A percentile compares a stretch with the other conserved stretches of the same genome.
These are phyloP conservation scores for Bujurquina vittata DNA, from an alignment of 2,113 vertebrate species.

Conservation along the genomic window DNA sequence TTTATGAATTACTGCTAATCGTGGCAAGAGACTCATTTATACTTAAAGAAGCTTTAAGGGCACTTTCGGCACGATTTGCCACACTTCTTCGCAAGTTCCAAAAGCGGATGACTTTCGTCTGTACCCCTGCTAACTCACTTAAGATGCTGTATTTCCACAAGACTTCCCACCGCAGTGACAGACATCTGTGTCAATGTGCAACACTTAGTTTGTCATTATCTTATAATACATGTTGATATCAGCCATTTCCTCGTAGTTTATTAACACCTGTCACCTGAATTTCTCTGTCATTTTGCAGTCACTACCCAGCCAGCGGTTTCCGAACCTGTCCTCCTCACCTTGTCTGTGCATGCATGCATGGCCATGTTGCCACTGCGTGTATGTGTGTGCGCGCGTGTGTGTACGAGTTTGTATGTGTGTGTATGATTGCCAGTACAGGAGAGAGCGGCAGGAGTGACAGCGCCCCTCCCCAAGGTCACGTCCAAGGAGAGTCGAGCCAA, in stretches of 20 bases:
- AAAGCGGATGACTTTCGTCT: slow-evolving; percentile 16
- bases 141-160: slow-evolving; percentile 7
- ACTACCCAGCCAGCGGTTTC: slow-evolving; percentile 23
- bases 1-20: slow-evolving; percentile 52
- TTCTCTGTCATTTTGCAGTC: slow-evolving; percentile 17
- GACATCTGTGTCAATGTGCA: slow-evolving; percentile 2
- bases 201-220: slow-evolving; percentile 30
- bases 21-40: slow-evolving; percentile 59
- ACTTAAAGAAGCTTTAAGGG: slow-evolving; percentile 48
- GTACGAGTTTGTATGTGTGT: slow-evolving; percentile 3
- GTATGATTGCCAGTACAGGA: slow-evolving; percentile 74
- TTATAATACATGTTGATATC: slow-evolving; percentile 29
- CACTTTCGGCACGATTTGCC: slow-evolving; percentile 22
- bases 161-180: neutral
- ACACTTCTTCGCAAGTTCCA: slow-evolving; percentile 6
- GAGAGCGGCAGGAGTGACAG: slow-evolving; percentile 85
- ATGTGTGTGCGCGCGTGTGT: slow-evolving; percentile 31
- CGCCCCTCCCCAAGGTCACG: slow-evolving; percentile 89
- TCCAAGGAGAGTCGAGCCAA: slow-evolving; percentile 92
- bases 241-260: slow-evolving; percentile 54
- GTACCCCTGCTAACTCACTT: neutral
- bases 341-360: slow-evolving; percentile 15
- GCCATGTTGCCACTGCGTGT: neutral
- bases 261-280: slow-evolving; percentile 63
- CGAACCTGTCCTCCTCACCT: slow-evolving; percentile 41